These are phyloP conservation scores for Eudemis profundana DNA, from an alignment of 2,888 invertebrate species.

Conservation along the genomic window DNA sequence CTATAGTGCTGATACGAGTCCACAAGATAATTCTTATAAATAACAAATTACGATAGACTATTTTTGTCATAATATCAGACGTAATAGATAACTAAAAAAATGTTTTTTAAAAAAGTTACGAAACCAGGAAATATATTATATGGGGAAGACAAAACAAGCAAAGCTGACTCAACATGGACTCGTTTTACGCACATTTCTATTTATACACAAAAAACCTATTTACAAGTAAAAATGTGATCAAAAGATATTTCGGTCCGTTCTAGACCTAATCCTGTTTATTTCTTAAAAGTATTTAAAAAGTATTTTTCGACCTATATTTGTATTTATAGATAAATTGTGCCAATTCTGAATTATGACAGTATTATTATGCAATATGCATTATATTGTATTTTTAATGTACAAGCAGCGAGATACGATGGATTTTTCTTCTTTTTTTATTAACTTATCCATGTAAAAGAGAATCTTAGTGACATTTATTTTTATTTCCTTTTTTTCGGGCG, in stretches of 20 bases:
- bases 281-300: constrained; percentile 41
- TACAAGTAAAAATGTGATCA: constrained; percentile 31
- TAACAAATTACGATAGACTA: no score
- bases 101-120: background rate
- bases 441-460: no score
- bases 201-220: constrained; percentile 34
- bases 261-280: constrained; percentile 36
- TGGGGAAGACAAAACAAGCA: no score
- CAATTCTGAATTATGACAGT: constrained; percentile 35
- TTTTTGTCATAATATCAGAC: no score
- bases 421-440: background rate
- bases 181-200: constrained; percentile 2
- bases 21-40: background rate
- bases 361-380: constrained; percentile 42
- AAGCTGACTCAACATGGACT: constrained; percentile 16
- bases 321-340: constrained; percentile 41
- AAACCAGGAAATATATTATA: no score
- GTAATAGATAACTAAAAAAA: background rate
- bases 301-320: constrained; percentile 56
- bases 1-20: constrained; percentile 12
- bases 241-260: constrained; percentile 35
- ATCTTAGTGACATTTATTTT: no score
- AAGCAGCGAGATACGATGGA: background rate
- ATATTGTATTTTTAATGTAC: constrained; percentile 13
- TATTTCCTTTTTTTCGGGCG: no score